phyloP scores from a whole-genome alignment of 1,140 invertebrate species.

The Batillaria attramentaria region DNA sequence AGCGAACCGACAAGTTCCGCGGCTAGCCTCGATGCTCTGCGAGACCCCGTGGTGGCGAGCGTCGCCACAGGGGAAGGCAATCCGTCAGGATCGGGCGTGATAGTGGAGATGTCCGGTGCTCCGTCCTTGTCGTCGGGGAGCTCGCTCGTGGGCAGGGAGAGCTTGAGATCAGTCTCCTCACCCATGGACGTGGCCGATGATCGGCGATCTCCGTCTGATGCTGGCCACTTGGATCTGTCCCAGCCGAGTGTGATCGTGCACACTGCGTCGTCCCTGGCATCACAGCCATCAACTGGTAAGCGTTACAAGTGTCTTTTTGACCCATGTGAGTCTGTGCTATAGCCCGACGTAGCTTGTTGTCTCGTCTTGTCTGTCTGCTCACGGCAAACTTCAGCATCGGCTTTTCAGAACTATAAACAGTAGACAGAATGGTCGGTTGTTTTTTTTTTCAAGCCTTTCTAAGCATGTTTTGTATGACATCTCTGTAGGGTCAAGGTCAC shows the following conservation, averaged over 20 bases:
- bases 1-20: neutral
- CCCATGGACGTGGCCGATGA: neutral
- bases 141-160: constrained; percentile 15
- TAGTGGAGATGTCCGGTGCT: constrained; percentile 29
- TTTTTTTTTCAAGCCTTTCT: too few relatives aligned
- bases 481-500: too few relatives aligned
- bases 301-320: too few relatives aligned
- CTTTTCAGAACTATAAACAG: too few relatives aligned
- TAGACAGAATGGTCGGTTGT: too few relatives aligned
- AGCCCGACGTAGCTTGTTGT: too few relatives aligned
- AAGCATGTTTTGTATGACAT: too few relatives aligned
- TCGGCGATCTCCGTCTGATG: constrained; percentile 15
- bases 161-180: neutral
- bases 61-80: neutral
- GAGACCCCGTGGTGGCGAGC: neutral
- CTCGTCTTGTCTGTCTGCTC: too few relatives aligned
- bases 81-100: constrained; percentile 29
- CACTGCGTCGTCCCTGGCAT: constrained; percentile 46
- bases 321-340: constrained; percentile 5
- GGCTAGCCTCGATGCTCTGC: neutral
- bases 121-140: constrained; percentile 23
- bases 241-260: constrained; percentile 67
- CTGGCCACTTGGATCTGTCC: constrained; percentile 37
- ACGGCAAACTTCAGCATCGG: too few relatives aligned
- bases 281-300: neutral